Base-by-base conservation (phyloP, 1,140 invertebrate genomes). In the Drosophila mojavensis region DNA sequence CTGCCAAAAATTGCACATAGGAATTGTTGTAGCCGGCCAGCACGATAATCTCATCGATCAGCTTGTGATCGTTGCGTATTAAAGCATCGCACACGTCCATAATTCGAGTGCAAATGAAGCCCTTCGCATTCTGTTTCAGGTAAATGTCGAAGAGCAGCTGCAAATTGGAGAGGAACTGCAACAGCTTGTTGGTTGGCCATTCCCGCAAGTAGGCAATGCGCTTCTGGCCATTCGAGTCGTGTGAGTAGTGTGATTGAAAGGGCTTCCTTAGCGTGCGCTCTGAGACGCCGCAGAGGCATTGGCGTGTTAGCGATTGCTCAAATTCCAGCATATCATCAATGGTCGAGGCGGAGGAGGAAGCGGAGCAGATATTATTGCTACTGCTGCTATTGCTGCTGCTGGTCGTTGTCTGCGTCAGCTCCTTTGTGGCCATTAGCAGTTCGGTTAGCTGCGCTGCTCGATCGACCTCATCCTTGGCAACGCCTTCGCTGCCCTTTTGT, bases 111-210 rank as follows among this genome's bases (percentile, higher is more conserved):
- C 97, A 97, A 92, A 97, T 96, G 24, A 95, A 94, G 1, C 96
- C 96, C 76, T 95, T 95, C 39, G 94, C 94, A 78, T 96, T 97
- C 92, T 98, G 97, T 86, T 96, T 96, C 48, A 97, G 94, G 79
- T 97, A 96, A 28, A 97, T 94, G 88, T 97, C 96, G 90, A 97
- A 97, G 50, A 97, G 93, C 5, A 97, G 92, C 75, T 97, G 96
- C 72, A 97, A 93, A 73, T 96, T 96, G 59, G 96, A 97, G 53
- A 97, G 92, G 84, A 97, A 97, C 76, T 96, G 94, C 5, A 97
- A 85, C 6, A 95, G 94, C 83, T 95, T 94, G 68, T 95, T 95
- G 4, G 94, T 91, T 6, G 95, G 95, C 96, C 96, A 97, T 72
- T 96, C 94, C 3, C 94, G 93, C 50, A 97, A 91, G 10, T 94